These are phyloP conservation scores for Alaudala cheleensis DNA, from an alignment of 2,113 vertebrate genomes.

Conservation along the genomic window DNA sequence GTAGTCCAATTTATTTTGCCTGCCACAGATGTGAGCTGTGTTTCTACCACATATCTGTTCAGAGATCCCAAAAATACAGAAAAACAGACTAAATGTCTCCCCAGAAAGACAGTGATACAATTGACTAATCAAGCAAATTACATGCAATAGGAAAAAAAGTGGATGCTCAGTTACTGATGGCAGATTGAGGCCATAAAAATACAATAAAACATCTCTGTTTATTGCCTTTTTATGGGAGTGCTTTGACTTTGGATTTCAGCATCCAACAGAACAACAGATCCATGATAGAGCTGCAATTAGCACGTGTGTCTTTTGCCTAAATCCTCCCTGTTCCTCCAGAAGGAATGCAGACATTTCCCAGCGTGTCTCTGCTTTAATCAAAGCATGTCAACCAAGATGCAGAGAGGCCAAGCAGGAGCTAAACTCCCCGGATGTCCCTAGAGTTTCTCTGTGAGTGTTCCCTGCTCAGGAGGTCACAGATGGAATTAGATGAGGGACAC, in stretches of 20 bases:
- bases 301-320: not conserved
- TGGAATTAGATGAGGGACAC: too few relatives aligned
- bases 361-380: not conserved
- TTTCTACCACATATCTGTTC: not conserved
- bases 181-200: constrained; percentile 16
- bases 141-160: too few relatives aligned
- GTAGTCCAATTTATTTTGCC: not conserved
- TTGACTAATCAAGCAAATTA: too few relatives aligned
- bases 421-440: rapidly evolving
- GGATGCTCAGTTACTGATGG: not conserved
- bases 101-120: not conserved
- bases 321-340: not conserved
- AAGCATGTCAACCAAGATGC: not conserved
- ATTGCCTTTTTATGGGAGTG: constrained; percentile 30
- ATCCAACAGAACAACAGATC: not conserved
- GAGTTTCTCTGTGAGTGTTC: not conserved
- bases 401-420: not conserved
- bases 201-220: not conserved
- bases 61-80: too few relatives aligned
- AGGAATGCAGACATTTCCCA: not conserved
- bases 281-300: not conserved
- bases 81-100: not conserved
- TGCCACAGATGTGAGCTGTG: not conserved
- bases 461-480: not conserved
- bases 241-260: constrained; percentile 35